These are phyloP conservation scores for Notospermus geniculatus DNA, from an alignment of 1,140 invertebrate genomes.

Conservation along the genomic window DNA sequence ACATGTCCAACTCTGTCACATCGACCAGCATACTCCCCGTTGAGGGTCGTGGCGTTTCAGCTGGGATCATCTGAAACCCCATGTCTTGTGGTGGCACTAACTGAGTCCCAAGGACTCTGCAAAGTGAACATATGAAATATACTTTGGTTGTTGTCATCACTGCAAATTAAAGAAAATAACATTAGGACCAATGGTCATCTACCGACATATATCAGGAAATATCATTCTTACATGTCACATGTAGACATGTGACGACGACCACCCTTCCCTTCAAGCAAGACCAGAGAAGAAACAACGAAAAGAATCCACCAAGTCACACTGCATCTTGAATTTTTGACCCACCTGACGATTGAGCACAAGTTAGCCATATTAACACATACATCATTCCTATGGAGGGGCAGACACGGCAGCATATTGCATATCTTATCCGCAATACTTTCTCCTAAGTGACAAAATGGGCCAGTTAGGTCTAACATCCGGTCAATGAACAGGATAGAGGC, in stretches of 20 bases:
- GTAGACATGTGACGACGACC: too few relatives aligned
- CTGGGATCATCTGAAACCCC: constrained; percentile 33
- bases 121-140: not conserved
- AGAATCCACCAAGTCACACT: too few relatives aligned
- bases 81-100: constrained; percentile 31
- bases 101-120: constrained; percentile 43
- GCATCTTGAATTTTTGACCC: too few relatives aligned
- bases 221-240: too few relatives aligned
- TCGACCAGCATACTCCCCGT: constrained; percentile 38
- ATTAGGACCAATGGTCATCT: not conserved
- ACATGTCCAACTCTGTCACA: constrained; percentile 34
- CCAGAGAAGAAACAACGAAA: too few relatives aligned
- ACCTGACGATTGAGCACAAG: constrained; percentile 62
- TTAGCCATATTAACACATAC: constrained; percentile 66
- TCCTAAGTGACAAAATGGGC: constrained; percentile 61
- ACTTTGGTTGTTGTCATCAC: not conserved
- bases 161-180: not conserved
- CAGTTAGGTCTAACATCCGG: constrained; percentile 65
- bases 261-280: too few relatives aligned
- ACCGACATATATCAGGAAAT: too few relatives aligned
- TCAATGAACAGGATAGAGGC: constrained; percentile 68
- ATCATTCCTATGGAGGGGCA: constrained; percentile 66
- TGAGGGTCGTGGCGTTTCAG: constrained; percentile 28
- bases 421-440: constrained; percentile 67
- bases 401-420: constrained; percentile 62